Percentiles rank a stretch among this genome's conserved stretches.
Evolutionary conservation across 2,888 invertebrate species (phyloP).

Genomic region (Chirona hameri): DNA sequence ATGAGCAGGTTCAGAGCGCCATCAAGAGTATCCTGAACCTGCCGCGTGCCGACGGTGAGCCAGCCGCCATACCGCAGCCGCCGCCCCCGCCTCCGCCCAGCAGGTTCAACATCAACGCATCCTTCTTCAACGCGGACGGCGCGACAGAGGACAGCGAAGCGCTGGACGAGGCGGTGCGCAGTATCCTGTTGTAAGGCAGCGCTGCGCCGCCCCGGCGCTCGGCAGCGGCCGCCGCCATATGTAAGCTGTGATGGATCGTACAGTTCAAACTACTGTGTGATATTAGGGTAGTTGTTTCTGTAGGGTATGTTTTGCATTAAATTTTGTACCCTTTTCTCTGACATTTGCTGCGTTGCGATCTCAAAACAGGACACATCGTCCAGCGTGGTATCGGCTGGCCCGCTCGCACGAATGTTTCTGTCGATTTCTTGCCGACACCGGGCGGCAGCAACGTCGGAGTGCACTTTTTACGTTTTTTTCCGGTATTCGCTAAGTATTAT

Average conservation of each 20-base stretch:
- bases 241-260: conserved; percentile 26
- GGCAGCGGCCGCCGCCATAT: neutral
- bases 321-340: conserved; percentile 27
- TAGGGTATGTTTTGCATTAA: conserved; percentile 28
- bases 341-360: conserved; percentile 27
- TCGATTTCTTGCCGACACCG: neutral
- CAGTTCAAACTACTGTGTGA: conserved; percentile 29
- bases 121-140: conserved; percentile 22
- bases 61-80: neutral
- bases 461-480: conserved; percentile 14
- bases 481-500: neutral
- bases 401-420: neutral
- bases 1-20: conserved; percentile 42
- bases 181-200: neutral
- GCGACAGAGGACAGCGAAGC: conserved; percentile 13
- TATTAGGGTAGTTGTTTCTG: conserved; percentile 27
- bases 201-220: too few species aligned
- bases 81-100: neutral
- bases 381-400: too few species aligned
- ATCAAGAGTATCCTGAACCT: conserved; percentile 42
- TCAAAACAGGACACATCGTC: neutral
- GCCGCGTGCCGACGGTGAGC: neutral
- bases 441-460: neutral
- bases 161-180: conserved; percentile 25
- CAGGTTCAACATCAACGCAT: conserved; percentile 25